Percentiles rank a stretch among this genome's conserved stretches.
Evolutionary conservation across 2,888 invertebrate species (phyloP).

Genomic region (Dendrolimus houi): DNA sequence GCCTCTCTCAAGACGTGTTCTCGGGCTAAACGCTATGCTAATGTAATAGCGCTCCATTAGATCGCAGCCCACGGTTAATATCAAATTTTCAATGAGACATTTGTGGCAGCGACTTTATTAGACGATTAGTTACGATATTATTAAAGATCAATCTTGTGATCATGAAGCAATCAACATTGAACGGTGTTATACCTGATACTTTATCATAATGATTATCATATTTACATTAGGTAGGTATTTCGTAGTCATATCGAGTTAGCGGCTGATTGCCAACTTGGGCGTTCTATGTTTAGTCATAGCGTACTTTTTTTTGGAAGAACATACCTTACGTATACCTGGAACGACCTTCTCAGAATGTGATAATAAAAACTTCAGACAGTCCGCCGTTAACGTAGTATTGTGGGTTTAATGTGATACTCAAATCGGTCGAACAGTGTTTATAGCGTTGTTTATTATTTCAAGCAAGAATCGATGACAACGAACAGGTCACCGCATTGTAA

Average conservation of each 20-base stretch:
- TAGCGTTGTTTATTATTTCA: constrained; percentile 18
- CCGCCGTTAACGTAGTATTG: constrained; percentile 26
- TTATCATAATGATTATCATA: constrained; percentile 5
- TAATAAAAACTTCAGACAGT: neutral
- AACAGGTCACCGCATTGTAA: constrained; percentile 16
- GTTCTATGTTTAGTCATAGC: constrained; percentile 5
- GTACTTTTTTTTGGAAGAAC: constrained; percentile 9
- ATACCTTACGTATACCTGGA: constrained; percentile 10
- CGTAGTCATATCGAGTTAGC: neutral
- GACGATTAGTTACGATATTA: constrained; percentile 25
- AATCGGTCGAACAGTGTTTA: constrained; percentile 10
- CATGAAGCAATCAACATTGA: constrained; percentile 7
- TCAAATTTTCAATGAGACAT: constrained; percentile 67
- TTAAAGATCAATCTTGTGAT: constrained; percentile 1
- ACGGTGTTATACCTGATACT: constrained; percentile 1
- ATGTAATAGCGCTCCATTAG: constrained; percentile 69
- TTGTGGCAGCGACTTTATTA: constrained; percentile 54
- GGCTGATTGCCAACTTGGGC: neutral
- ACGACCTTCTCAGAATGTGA: constrained; percentile 29
- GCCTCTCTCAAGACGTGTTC: constrained; percentile 41
- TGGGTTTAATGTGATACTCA: constrained; percentile 18
- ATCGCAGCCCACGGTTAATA: constrained; percentile 65
- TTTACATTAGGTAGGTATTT: neutral
- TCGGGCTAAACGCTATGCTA: constrained; percentile 71
- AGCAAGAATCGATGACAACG: constrained; percentile 20